A percentile compares a stretch with the other conserved stretches of the same genome.
Evolutionary conservation across 2,113 vertebrate species (phyloP).

Genomic region (Promerops cafer): DNA sequence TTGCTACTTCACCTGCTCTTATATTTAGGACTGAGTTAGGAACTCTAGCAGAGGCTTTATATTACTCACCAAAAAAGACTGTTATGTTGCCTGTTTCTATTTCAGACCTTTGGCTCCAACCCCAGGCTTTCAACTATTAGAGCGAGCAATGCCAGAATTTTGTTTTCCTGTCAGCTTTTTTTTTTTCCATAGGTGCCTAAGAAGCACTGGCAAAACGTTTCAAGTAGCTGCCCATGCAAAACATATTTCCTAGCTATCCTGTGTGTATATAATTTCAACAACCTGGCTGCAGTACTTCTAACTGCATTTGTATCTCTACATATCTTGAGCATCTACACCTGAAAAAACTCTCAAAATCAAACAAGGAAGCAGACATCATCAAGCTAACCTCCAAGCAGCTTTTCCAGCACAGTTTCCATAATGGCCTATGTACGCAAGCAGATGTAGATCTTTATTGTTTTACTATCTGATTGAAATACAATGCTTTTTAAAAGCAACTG

Average conservation of each 20-base stretch:
- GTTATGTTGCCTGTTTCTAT: background rate
- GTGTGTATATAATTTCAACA: background rate
- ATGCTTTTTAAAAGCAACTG: background rate
- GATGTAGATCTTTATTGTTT: background rate
- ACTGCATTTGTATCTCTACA: background rate
- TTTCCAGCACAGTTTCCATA: background rate
- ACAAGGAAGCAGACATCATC: background rate
- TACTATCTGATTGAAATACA: constrained; percentile 21
- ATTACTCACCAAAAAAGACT: background rate
- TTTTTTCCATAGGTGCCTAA: background rate
- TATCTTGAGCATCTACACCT: background rate
- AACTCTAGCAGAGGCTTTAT: background rate
- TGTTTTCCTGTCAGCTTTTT: background rate
- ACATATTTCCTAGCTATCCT: background rate
- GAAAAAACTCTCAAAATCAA: background rate
- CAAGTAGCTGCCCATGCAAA: background rate
- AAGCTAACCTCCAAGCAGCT: background rate
- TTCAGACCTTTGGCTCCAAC: constrained; percentile 12
- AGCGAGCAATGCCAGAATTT: background rate
- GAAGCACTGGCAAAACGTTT: background rate
- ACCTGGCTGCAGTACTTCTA: background rate
- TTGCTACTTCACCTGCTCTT: background rate
- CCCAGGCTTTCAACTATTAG: background rate
- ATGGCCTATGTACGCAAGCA: background rate
- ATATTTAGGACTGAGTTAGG: background rate